These are phyloP conservation scores for Eulacestoma nigropectus DNA, from an alignment of 2,113 vertebrate genomes.

Conservation along the genomic window DNA sequence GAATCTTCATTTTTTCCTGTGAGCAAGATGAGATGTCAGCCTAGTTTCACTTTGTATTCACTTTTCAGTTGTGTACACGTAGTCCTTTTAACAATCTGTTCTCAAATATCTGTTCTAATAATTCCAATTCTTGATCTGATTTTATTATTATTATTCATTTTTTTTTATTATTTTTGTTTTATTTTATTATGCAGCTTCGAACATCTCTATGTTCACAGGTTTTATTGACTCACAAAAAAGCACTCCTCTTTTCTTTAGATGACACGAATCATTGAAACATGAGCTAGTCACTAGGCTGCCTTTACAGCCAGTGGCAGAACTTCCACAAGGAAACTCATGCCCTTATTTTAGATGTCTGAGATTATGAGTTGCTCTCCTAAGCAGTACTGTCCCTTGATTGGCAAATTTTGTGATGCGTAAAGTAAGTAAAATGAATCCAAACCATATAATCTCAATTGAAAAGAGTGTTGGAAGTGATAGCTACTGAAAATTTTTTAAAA, in stretches of 20 bases:
- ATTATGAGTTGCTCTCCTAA: background rate
- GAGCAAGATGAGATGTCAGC: background rate
- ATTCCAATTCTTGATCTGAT: background rate
- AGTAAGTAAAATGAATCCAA: background rate
- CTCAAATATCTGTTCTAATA: background rate
- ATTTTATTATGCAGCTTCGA: background rate
- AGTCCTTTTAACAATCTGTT: background rate
- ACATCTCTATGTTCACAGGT: background rate
- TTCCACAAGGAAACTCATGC: background rate
- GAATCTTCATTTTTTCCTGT: background rate
- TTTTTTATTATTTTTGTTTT: background rate
- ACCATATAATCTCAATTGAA: background rate
- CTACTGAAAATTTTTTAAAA: background rate
- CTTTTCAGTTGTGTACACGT: background rate
- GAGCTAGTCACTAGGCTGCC: background rate
- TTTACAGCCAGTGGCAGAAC: background rate
- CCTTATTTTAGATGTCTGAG: background rate
- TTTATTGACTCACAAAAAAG: background rate
- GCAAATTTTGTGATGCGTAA: background rate
- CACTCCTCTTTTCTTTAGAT: background rate
- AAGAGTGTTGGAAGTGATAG: background rate
- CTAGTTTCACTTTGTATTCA: background rate
- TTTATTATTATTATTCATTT: background rate
- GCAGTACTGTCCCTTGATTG: background rate
- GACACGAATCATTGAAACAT: background rate